Conservation (phyloP, 2,113 vertebrate genomes). For the Acanthochromis polyacanthus region DNA sequence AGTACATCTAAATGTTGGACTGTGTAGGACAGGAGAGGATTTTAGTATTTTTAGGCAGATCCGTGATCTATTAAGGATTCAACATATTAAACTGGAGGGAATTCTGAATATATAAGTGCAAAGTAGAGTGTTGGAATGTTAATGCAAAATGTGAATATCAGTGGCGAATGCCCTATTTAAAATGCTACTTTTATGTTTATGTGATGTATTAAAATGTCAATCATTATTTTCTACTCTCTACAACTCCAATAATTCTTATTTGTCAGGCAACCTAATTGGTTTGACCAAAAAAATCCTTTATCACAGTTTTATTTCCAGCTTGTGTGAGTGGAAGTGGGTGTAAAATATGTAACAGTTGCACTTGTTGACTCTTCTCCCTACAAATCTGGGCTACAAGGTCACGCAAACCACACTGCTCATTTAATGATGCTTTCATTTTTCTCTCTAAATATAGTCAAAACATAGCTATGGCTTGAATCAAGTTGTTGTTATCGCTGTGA, state of each 20-base stretch:
- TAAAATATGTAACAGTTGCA: neutral
- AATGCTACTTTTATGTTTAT: neutral
- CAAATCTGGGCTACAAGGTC: constrained; percentile 32
- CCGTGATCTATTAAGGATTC: too few relatives aligned
- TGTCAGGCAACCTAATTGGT: constrained; percentile 1
- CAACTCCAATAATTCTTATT: neutral
- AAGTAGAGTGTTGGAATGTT: too few relatives aligned
- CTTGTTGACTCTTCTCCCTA: constrained; percentile 4
- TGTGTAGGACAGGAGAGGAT: neutral
- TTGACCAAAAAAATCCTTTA: constrained; percentile 3
- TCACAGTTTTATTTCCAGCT: constrained; percentile 1
- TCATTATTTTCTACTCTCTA: neutral
- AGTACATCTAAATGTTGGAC: neutral
- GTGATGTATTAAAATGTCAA: too few relatives aligned
- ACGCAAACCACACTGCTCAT: constrained; percentile 11
- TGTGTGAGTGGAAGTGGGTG: neutral
- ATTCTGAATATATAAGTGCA: too few relatives aligned
- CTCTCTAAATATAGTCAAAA: constrained; percentile 33
- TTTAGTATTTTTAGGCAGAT: too few relatives aligned
- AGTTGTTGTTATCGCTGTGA: constrained; percentile 35
- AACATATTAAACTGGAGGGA: too few relatives aligned
- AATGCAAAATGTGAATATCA: neutral
- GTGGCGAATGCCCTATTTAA: neutral
- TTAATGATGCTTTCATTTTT: constrained; percentile 21
- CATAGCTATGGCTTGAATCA: constrained; percentile 32